Percentiles rank a stretch among this genome's conserved stretches.
These are phyloP conservation scores for Odocoileus hemionus DNA, from an alignment of 2,113 vertebrate species.

Conservation along the genomic window DNA sequence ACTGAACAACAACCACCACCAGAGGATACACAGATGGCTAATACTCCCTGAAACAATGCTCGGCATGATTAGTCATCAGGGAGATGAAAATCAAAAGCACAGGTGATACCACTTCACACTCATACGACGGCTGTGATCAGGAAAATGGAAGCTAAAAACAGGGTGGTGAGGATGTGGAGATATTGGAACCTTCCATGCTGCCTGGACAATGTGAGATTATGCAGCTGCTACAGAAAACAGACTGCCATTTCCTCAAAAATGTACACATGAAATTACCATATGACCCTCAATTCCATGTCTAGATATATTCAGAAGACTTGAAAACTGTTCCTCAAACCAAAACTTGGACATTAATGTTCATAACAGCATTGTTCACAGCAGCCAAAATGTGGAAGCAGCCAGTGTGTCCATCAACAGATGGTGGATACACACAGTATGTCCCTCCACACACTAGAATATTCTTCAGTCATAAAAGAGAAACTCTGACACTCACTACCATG, in stretches of 20 bases:
- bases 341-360: neutral
- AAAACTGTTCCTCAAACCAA: neutral
- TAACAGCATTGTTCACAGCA: neutral
- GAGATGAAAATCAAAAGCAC: neutral
- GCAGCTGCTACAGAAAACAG: neutral
- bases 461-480: neutral
- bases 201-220: neutral
- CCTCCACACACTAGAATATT: no score
- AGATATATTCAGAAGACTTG: neutral
- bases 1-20: neutral
- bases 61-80: no score
- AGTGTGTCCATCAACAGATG: neutral
- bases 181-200: accelerated
- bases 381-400: neutral
- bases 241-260: neutral
- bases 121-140: neutral
- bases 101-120: neutral
- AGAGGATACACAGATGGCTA: neutral
- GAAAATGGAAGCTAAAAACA: neutral
- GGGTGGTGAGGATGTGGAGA: neutral
- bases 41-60: neutral
- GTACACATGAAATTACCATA: neutral
- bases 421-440: no score
- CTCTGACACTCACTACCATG: accelerated
- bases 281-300: neutral